Base-by-base conservation (phyloP, 2,888 invertebrate genomes). In the Xanthorhoe spadicearia region DNA sequence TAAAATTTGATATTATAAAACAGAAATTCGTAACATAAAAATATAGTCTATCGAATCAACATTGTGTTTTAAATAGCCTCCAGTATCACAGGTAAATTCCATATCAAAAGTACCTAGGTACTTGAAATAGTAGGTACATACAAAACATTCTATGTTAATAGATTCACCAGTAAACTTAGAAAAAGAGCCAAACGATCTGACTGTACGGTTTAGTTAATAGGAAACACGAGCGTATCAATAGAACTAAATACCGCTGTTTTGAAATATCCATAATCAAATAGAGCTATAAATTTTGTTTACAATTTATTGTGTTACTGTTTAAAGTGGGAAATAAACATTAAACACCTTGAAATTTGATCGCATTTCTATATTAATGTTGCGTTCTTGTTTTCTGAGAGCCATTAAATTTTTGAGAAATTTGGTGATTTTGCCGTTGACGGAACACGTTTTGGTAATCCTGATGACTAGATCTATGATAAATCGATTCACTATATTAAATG, bases 271-370 rank as follows among this genome's bases (percentile, higher is more conserved):
- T 78, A 84, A 83, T 79, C 77, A 81, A 84, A 85, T 83, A 67
- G 72, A 75, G 72, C 71, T 72, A 83, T 83, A 83, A 78, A 78
- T 78, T 79, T 73, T 75, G 71, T 46, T 54, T 15, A 59, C 67
- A 79, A 82, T 82, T 81, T 81, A 83, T 80, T 64, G 68, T 75
- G 78, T 76, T 77, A 77, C 76, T 72, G 56, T 77, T 81, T 73
- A 77, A 75, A 67, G 67, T 71, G 69, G 75, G 70, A 66, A 70
- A 76, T 51, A 59, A 51, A 23, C 19, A 51, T 51, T 74, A 83
- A 81, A 78, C 84, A 83, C 85, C 77, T 83, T 72, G 84, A 79
- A 84, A 86, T 80, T 66, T 75, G 82, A 87, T 83, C 81, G 73
- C 56, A 55, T 62, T 65, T 68, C 68, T 60, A 71, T 66, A 72